Conservation (phyloP, 2,888 invertebrate species). For the Criorhina ranunculi region DNA sequence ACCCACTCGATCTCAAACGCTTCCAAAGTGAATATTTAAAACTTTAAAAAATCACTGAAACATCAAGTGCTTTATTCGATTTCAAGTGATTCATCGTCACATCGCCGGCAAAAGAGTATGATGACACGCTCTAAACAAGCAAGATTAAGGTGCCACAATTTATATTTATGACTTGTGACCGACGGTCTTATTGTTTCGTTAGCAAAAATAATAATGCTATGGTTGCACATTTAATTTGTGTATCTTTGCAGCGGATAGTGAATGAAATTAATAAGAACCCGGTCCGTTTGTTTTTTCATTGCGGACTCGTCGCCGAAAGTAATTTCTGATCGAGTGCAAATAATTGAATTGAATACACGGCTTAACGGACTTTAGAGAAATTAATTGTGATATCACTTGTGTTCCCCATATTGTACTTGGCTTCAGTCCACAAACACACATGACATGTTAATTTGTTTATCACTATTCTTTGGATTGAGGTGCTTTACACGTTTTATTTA, state of each 20-base stretch:
- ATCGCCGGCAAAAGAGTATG: background rate
- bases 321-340: constrained; percentile 28
- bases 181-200: constrained; percentile 51
- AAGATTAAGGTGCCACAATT: constrained; percentile 23
- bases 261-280: constrained; percentile 60
- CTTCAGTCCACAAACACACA: constrained; percentile 10
- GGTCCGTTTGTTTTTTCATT: constrained; percentile 14
- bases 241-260: constrained; percentile 32
- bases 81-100: constrained; percentile 30
- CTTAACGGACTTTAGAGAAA: constrained; percentile 41
- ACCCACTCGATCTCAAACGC: too few species aligned
- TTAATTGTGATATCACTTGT: constrained; percentile 50
- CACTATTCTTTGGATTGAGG: background rate
- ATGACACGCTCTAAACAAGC: background rate
- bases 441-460: constrained; percentile 54
- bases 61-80: constrained; percentile 6
- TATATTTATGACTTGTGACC: constrained; percentile 36
- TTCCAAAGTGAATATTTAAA: too few species aligned
- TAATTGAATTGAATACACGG: constrained; percentile 28
- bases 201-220: constrained; percentile 53
- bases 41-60: too few species aligned
- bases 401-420: constrained; percentile 14
- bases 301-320: constrained; percentile 36
- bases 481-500: constrained; percentile 21
- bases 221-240: constrained; percentile 47